phyloP scores from a whole-genome alignment of 1,140 invertebrate species.

The Rhopalosiphum maidis region DNA sequence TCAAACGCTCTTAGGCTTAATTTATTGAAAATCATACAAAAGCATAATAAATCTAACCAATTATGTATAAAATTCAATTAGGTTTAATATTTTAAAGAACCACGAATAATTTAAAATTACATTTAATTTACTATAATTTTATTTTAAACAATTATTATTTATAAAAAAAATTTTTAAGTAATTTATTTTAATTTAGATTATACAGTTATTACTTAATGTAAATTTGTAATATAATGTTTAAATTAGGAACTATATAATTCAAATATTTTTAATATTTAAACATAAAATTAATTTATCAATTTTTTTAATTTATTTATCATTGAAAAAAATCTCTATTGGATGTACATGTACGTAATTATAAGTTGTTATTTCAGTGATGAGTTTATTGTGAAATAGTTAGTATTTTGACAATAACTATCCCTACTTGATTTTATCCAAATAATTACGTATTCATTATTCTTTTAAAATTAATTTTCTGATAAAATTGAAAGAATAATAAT shows the following conservation, averaged over 20 bases:
- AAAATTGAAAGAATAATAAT: not conserved
- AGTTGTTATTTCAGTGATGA: not conserved
- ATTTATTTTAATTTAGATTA: not conserved
- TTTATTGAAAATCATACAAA: not conserved
- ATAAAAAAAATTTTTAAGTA: not conserved
- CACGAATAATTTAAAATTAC: not conserved
- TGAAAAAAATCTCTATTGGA: not conserved
- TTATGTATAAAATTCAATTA: not conserved
- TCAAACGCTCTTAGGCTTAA: not conserved
- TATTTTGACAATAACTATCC: not conserved
- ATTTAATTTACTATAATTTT: not conserved
- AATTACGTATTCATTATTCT: not conserved
- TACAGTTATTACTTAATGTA: not conserved
- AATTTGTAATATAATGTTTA: not conserved
- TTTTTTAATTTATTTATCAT: not conserved
- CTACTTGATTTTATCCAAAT: not conserved
- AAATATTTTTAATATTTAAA: not conserved
- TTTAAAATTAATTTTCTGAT: not conserved
- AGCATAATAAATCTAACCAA: not conserved
- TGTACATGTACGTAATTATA: not conserved
- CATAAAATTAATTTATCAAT: too few relatives aligned
- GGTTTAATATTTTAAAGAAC: not conserved
- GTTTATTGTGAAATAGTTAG: not conserved
- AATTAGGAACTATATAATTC: not conserved
- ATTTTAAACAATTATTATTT: not conserved